A percentile compares a stretch with the other conserved stretches of the same genome.
Evolutionary conservation across 1,140 invertebrate species (phyloP).

Genomic region (Drosophila jambulina): DNA sequence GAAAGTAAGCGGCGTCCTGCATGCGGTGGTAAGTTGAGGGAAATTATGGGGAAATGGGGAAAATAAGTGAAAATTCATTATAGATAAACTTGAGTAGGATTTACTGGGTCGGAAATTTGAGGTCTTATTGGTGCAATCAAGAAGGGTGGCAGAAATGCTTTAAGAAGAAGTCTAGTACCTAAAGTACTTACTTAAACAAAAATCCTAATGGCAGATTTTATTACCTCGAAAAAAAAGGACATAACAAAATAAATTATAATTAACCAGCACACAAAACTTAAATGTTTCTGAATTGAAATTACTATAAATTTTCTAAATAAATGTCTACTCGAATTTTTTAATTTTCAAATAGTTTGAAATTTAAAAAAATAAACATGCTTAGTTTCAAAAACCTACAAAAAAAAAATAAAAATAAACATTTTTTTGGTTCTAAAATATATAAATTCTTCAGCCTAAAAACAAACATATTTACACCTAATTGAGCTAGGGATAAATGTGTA

Average conservation of each 20-base stretch:
- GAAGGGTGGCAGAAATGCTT: not conserved
- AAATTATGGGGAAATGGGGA: constrained; percentile 2
- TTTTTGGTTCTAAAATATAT: too few species aligned
- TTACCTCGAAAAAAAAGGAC: not conserved
- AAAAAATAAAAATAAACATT: too few species aligned
- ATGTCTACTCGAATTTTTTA: too few species aligned
- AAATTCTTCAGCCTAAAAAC: too few species aligned
- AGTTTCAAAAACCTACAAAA: too few species aligned
- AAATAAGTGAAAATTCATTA: constrained; percentile 8
- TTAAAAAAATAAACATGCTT: too few species aligned
- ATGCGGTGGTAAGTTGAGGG: constrained; percentile 91
- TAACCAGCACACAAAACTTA: not conserved
- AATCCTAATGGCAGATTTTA: not conserved
- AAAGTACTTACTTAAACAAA: not conserved
- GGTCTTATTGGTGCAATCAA: constrained; percentile 2
- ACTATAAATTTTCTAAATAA: not conserved
- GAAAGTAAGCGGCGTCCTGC: constrained; percentile 94
- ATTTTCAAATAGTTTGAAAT: too few species aligned
- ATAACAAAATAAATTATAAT: not conserved
- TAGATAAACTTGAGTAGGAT: constrained; percentile 13
- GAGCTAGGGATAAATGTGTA: too few species aligned
- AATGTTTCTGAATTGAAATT: not conserved
- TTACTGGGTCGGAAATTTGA: constrained; percentile 8
- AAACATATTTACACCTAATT: too few species aligned
- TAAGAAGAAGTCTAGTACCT: not conserved